phyloP scores from a whole-genome alignment of 2,113 vertebrate genomes.

The Eidolon helvum region DNA sequence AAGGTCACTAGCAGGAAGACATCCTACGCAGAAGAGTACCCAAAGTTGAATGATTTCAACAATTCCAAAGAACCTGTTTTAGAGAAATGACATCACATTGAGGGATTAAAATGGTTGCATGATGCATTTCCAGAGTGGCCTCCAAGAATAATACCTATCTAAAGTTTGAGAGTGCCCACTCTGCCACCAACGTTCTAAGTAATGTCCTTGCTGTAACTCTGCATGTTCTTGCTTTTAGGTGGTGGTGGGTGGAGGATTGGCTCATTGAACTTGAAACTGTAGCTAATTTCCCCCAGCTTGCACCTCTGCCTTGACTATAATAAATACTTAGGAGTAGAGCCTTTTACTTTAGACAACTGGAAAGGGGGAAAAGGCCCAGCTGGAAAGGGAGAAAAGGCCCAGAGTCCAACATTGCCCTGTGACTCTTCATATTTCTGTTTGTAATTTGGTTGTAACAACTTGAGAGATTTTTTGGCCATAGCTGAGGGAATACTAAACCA shows the following conservation, averaged over 20 bases:
- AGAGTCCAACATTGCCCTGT: background rate
- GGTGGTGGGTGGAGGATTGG: background rate
- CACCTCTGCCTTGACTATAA: background rate
- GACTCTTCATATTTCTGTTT: constrained; percentile 52
- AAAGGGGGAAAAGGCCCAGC: background rate
- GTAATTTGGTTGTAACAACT: constrained; percentile 38
- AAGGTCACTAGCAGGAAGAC: background rate
- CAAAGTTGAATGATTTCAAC: constrained; percentile 34
- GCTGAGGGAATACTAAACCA: background rate
- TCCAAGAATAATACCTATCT: background rate
- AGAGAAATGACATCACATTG: background rate
- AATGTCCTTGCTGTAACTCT: background rate
- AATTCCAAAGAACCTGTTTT: constrained; percentile 4
- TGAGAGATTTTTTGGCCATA: constrained; percentile 52
- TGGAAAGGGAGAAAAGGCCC: background rate
- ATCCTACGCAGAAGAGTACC: background rate
- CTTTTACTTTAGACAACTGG: constrained; percentile 13
- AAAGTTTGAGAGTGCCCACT: background rate
- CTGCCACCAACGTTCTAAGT: background rate
- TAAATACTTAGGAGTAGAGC: background rate
- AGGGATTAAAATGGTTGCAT: background rate
- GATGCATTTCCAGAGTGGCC: background rate
- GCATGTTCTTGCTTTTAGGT: background rate
- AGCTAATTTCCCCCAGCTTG: background rate
- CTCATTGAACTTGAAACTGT: background rate